Percentiles rank a stretch among this genome's conserved stretches.
Evolutionary conservation across 2,797 vertebrate genomes (phyloP).

Genomic region (Austrolebias charrua): DNA sequence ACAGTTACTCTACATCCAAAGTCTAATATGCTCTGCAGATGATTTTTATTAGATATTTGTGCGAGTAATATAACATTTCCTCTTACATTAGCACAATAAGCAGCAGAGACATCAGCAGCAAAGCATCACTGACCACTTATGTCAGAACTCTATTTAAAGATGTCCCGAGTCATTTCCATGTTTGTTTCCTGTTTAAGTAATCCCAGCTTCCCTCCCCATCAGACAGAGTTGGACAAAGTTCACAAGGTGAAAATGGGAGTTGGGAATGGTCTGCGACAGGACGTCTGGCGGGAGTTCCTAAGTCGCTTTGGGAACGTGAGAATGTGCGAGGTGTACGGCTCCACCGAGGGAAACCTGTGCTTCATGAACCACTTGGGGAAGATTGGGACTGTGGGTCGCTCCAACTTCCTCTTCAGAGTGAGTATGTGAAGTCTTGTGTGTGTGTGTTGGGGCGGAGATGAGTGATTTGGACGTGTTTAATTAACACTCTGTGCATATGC

Average conservation of each 20-base stretch:
- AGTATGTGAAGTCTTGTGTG: slow-evolving; percentile 34
- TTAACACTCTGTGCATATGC: too few species aligned
- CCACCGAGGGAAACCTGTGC: slow-evolving; percentile 92
- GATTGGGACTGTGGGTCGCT: slow-evolving; percentile 88
- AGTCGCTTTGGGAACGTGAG: slow-evolving; percentile 87
- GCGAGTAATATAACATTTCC: neutral
- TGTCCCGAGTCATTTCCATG: neutral
- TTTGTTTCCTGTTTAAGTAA: neutral
- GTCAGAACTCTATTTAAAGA: neutral
- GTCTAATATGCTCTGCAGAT: too few species aligned
- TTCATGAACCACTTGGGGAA: slow-evolving; percentile 94
- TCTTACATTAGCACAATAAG: neutral
- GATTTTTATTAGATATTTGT: too few species aligned
- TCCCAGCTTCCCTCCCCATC: neutral
- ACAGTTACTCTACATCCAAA: too few species aligned
- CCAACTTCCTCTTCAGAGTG: slow-evolving; percentile 90
- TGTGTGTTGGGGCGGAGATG: too few species aligned
- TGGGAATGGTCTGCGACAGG: slow-evolving; percentile 90
- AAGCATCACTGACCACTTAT: neutral
- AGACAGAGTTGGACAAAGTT: slow-evolving; percentile 84
- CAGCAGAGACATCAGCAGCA: neutral
- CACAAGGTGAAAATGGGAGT: slow-evolving; percentile 88
- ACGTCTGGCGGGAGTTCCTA: slow-evolving; percentile 90
- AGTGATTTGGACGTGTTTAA: neutral
- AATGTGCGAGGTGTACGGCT: slow-evolving; percentile 93